Base-by-base conservation (phyloP, 2,113 vertebrate genomes). In the Anthoscopus minutus region DNA sequence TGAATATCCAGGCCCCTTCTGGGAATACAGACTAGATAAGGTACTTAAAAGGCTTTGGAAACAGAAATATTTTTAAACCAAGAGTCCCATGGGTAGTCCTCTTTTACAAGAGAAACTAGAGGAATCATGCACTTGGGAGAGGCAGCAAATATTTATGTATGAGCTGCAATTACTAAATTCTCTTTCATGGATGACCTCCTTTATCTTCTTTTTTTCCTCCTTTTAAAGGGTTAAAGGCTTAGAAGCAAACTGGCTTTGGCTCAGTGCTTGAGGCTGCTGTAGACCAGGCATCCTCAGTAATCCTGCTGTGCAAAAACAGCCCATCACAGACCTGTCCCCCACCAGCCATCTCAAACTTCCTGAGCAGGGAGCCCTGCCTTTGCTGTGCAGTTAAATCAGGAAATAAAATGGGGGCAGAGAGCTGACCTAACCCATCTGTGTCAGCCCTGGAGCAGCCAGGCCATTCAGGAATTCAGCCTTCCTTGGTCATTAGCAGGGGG, bases 141-240 rank as follows among this genome's bases (percentile, higher is more conserved):
- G 92, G 81, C 85, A 91, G 69, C 87, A 96, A 94, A 87, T 94
- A 92, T 95, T 95, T 95, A 74, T 66, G 53, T 58, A 89, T 33
- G 77, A 92, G 77, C 81, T 84, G 78, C 73, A 79, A 51, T 94
- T 81, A 94, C 84, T 78, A 78, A 84, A 91, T 84, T 91, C 65
- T 48, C 89, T 96, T 91, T 91, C 69, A 81, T 85, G 69, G 57
- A 18, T 93, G 84, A 76, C 78, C 77, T 94, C 11, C 21, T 86
- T 95, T 76, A 67, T 13, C 56, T 61, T 25, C 79, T 53, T 74
- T 38, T 71, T 38, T 11, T 91, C 37, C 40, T 87, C n/a, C n/a
- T 86, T 54, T 27, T 78, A 89, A 60, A 81, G 78, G 87, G 95
- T 92, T 94, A 96, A 37, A 13, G 67, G 51, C 70, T 89, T 79